phyloP scores from a whole-genome alignment of 2,797 vertebrate genomes.

The Chrysolophus pictus region DNA sequence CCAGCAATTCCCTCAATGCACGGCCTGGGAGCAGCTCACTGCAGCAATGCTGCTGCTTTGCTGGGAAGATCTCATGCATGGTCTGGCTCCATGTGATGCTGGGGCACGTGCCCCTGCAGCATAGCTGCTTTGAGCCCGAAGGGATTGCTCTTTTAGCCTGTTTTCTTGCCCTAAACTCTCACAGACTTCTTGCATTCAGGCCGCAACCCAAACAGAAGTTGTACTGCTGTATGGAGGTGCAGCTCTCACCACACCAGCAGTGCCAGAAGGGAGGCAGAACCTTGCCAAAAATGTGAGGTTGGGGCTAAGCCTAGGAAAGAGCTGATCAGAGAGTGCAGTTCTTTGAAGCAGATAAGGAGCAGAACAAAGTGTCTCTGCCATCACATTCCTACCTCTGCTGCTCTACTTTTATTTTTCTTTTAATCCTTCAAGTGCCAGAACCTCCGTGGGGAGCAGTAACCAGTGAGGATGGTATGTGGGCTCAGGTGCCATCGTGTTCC shows the following conservation, averaged over 20 bases:
- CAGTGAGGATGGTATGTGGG: fast-evolving
- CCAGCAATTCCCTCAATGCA: fast-evolving
- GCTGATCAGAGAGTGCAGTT: fast-evolving
- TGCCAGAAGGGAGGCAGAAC: not conserved
- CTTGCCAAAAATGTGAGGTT: not conserved
- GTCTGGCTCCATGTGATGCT: not conserved
- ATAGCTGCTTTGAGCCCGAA: not conserved
- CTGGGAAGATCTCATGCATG: not conserved
- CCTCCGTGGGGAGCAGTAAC: fast-evolving
- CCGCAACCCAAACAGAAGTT: not conserved
- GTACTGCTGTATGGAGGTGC: not conserved
- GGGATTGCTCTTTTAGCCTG: not conserved
- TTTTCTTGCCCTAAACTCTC: not conserved
- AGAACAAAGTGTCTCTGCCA: not conserved
- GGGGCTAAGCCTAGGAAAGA: not conserved
- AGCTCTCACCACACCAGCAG: not conserved
- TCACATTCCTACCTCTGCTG: not conserved
- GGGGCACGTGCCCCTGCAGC: not conserved
- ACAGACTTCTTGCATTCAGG: not conserved
- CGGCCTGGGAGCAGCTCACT: not conserved
- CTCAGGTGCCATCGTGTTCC: not conserved
- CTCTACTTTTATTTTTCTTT: not conserved
- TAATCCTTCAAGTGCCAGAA: not conserved
- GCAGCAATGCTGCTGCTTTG: fast-evolving
- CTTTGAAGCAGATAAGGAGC: not conserved